Conservation (phyloP, 2,113 vertebrate species). For the Vicugna pacos region DNA sequence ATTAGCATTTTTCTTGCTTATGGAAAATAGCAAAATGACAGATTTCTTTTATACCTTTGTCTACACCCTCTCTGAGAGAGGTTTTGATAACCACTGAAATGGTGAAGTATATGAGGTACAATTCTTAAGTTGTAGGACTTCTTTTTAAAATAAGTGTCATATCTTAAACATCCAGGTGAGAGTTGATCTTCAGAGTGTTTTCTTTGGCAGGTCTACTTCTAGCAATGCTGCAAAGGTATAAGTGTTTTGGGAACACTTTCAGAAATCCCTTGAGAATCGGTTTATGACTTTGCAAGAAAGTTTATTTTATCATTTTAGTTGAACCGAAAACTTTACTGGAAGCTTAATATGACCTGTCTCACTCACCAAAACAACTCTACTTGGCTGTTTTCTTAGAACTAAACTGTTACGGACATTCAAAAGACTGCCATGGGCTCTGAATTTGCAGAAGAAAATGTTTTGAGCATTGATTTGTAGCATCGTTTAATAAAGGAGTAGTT, state of each 20-base stretch:
- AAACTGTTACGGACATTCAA: constrained; percentile 31
- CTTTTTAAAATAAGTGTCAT: constrained; percentile 49
- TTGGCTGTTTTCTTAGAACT: constrained; percentile 36
- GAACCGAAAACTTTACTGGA: background rate
- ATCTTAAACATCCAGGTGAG: constrained; percentile 43
- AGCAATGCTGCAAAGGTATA: background rate
- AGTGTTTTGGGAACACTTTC: constrained; percentile 14
- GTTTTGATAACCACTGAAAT: constrained; percentile 74
- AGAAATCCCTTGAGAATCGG: constrained; percentile 2
- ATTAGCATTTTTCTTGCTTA: constrained; percentile 69
- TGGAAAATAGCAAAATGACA: constrained; percentile 62
- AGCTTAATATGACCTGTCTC: constrained; percentile 49
- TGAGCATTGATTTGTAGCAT: constrained; percentile 19
- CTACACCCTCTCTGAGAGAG: constrained; percentile 76
- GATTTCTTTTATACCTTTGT: constrained; percentile 66
- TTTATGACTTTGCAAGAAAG: constrained; percentile 50
- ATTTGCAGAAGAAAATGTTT: constrained; percentile 45
- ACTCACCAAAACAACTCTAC: background rate
- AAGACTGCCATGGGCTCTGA: constrained; percentile 9
- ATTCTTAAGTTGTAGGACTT: constrained; percentile 58
- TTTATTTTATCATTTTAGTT: constrained; percentile 46
- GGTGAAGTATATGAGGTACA: constrained; percentile 52
- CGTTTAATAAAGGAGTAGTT: constrained; percentile 4
- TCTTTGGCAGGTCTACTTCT: background rate
- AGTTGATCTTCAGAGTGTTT: constrained; percentile 52